Evolutionary conservation across 1,140 invertebrate genomes (phyloP).

Genomic region (Acromyrmex echinatior): DNA sequence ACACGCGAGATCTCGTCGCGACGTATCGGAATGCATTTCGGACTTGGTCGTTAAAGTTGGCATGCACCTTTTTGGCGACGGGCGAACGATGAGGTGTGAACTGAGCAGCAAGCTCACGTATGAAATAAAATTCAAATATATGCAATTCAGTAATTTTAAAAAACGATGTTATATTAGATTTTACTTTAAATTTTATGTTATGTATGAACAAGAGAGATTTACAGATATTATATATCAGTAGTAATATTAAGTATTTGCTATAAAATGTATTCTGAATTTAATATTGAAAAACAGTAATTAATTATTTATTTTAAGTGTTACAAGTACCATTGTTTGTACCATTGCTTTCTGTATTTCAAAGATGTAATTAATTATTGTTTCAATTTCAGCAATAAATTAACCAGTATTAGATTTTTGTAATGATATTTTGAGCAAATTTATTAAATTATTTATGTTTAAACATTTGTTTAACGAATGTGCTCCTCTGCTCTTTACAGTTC

Average conservation of each 20-base stretch:
- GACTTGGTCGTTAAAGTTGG: not conserved
- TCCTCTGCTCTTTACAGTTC: constrained; percentile 1
- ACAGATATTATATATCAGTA: too few species aligned
- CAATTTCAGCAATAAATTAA: too few species aligned
- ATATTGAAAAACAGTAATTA: too few species aligned
- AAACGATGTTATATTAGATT: not conserved
- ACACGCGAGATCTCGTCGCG: constrained; percentile 10
- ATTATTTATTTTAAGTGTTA: too few species aligned
- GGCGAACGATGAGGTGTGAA: constrained; percentile 6
- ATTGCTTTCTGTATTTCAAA: too few species aligned
- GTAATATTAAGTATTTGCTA: not conserved
- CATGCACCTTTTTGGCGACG: not conserved
- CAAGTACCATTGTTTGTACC: too few species aligned
- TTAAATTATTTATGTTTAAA: constrained; percentile 8
- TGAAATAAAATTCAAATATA: not conserved
- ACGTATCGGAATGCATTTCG: not conserved
- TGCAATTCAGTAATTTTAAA: not conserved
- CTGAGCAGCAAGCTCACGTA: not conserved
- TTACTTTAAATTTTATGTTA: not conserved
- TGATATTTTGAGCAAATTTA: not conserved
- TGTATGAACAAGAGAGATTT: not conserved
- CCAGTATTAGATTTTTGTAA: too few species aligned
- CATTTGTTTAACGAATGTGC: constrained; percentile 8
- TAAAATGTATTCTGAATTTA: not conserved
- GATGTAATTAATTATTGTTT: too few species aligned